These are phyloP conservation scores for Gymnorhina tibicen DNA, from an alignment of 2,113 vertebrate genomes.

Conservation along the genomic window DNA sequence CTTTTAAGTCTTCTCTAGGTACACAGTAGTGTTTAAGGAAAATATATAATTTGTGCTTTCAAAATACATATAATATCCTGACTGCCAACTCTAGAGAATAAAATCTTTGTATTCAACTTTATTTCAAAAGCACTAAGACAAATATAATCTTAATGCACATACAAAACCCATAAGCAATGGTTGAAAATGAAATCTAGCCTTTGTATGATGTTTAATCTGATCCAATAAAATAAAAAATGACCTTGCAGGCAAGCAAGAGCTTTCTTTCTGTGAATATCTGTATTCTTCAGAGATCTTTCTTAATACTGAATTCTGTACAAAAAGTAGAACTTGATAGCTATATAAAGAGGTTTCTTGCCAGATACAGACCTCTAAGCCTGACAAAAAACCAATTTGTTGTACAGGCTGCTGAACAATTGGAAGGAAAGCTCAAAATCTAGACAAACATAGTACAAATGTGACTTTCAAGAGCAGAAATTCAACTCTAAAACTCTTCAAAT, in stretches of 20 bases:
- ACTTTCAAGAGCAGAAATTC: conserved; percentile 31
- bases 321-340: conserved; percentile 4
- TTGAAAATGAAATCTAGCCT: background rate
- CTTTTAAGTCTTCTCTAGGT: background rate
- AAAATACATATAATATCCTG: background rate
- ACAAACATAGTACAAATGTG: background rate
- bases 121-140: background rate
- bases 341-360: background rate
- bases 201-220: background rate
- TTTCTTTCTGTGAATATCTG: conserved; percentile 14
- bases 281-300: conserved; percentile 11
- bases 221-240: background rate
- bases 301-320: background rate
- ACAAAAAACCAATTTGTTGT: conserved; percentile 47
- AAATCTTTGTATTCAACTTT: background rate
- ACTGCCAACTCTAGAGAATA: background rate
- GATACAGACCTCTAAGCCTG: conserved; percentile 20
- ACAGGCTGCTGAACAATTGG: conserved; percentile 14
- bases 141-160: background rate
- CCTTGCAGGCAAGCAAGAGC: background rate
- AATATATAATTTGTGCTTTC: background rate
- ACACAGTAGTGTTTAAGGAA: background rate
- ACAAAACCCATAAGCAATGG: background rate
- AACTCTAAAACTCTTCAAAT: conserved; percentile 44
- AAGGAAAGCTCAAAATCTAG: conserved; percentile 44